Conservation (phyloP, 2,797 vertebrate species). For the Hoplostethus atlanticus region DNA sequence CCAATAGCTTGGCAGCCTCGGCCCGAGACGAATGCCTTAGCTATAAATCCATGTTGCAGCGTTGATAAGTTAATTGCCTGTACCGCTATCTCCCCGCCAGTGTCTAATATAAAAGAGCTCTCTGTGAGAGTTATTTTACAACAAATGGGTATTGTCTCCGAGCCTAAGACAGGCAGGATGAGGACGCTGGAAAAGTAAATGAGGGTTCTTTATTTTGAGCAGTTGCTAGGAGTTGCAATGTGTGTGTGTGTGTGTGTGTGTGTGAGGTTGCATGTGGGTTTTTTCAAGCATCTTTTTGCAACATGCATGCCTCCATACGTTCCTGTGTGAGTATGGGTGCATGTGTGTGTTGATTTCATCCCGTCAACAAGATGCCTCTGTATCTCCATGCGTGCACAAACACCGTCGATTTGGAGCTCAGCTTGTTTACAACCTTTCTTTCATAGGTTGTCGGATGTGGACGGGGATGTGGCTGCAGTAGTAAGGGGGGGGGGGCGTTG, state of each 20-base stretch:
- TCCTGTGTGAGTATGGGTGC: slow-evolving; percentile 3
- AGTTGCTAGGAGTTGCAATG: slow-evolving; percentile 3
- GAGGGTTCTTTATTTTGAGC: slow-evolving; percentile 42
- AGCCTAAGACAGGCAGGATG: slow-evolving; percentile 29
- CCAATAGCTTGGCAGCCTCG: slow-evolving; percentile 62
- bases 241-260: slow-evolving; percentile 8
- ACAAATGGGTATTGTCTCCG: slow-evolving; percentile 64
- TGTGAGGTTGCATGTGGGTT: neutral
- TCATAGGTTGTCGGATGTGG: slow-evolving; percentile 12
- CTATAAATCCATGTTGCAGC: slow-evolving; percentile 78
- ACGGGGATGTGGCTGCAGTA: neutral
- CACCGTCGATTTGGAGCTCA: neutral
- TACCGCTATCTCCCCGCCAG: slow-evolving; percentile 67
- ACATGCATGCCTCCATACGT: neutral
- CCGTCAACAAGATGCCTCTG: neutral
- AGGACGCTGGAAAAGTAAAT: slow-evolving; percentile 52
- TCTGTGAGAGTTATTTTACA: slow-evolving; percentile 73
- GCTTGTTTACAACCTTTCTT: slow-evolving; percentile 30
- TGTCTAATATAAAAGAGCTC: slow-evolving; percentile 70
- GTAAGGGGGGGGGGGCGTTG: slow-evolving; percentile 6
- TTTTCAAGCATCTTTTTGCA: slow-evolving; percentile 5
- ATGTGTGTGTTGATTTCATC: slow-evolving; percentile 3
- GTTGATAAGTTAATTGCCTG: slow-evolving; percentile 83
- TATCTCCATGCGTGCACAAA: neutral
- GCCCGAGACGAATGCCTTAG: slow-evolving; percentile 62